Evolutionary conservation across 2,888 invertebrate species (phyloP).

Genomic region (Melangyna quadrimaculata): DNA sequence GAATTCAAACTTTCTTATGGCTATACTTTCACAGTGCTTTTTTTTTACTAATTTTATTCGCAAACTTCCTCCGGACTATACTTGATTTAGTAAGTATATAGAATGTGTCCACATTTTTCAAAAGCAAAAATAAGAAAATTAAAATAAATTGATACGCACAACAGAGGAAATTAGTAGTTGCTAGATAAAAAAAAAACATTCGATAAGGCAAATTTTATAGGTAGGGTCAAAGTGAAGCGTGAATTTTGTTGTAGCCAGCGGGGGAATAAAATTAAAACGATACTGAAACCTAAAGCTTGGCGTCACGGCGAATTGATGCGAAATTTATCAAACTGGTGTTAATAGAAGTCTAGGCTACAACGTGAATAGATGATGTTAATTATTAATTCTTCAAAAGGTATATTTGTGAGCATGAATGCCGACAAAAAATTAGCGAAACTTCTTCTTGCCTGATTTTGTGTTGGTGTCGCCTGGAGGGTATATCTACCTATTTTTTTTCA

Average conservation of each 20-base stretch:
- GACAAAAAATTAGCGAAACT: neutral
- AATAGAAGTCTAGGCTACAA: neutral
- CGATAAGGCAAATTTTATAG: constrained; percentile 17
- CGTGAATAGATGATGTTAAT: neutral
- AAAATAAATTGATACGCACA: constrained; percentile 51
- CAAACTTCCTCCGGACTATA: neutral
- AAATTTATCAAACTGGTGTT: neutral
- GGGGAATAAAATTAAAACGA: neutral
- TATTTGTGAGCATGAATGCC: neutral
- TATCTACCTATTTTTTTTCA: neutral
- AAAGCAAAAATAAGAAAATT: neutral
- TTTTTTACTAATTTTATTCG: neutral
- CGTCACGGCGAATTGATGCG: neutral
- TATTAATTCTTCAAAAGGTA: neutral
- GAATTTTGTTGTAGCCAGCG: neutral
- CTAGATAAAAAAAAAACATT: constrained; percentile 36
- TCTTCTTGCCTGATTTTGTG: neutral
- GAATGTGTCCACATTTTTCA: neutral
- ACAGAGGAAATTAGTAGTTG: constrained; percentile 38
- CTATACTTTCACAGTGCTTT: too few relatives aligned
- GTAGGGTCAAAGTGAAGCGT: neutral
- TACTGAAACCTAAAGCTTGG: neutral
- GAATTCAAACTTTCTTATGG: too few relatives aligned
- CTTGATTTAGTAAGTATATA: neutral
- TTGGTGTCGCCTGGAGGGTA: neutral